Base-by-base conservation (phyloP, 2,113 vertebrate species). In the Epinephelus moara region DNA sequence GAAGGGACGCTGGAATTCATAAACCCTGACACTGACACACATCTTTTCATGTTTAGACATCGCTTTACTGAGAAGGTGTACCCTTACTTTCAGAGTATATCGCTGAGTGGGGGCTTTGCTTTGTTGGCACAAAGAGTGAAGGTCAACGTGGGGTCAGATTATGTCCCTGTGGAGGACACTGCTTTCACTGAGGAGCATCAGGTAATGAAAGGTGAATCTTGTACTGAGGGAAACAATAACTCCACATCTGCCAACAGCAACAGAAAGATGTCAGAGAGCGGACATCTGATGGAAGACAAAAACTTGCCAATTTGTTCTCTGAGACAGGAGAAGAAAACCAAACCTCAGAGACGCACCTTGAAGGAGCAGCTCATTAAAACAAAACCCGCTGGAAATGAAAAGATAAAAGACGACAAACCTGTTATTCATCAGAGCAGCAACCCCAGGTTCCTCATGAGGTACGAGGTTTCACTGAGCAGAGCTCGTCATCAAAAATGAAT, bases 71-170 rank as follows among this genome's bases (percentile, higher is more conserved):
- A 82, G 21, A 79, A 53, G 7, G 23, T 89, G 14, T 84, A 73
- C 60, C 89, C 85, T 6, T 89, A 88, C 63, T 90, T 88, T 66
- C 66, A 89, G 68, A 84, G 37, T 23, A n/a, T 47, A 2, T 74
- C 77, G 4, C 0, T 18, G 3, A 19, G 17, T 7, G 81, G 80
- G 10, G 55, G 70, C 18, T 63, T 89, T 27, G 15, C 70, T n/a
- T 14, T 89, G 60, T 63, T 79, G 70, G 56, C 66, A 57, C 61
- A 81, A 63, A 75, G 3, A 17, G 77, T 85, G 47, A 30, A 63
- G 8, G 14, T 89, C 70, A 78, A 27, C 0, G 2, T 72, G 40
- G 56, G 21, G 12, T 52, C 60, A 59, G 74, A 85, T 53, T 42
- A 8, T 18, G 14, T 63, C 21, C 13, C 70, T 25, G 50, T 14